A percentile compares a stretch with the other conserved stretches of the same genome.
phyloP scores from a whole-genome alignment of 2,113 vertebrate genomes.

The Pholis gunnellus region DNA sequence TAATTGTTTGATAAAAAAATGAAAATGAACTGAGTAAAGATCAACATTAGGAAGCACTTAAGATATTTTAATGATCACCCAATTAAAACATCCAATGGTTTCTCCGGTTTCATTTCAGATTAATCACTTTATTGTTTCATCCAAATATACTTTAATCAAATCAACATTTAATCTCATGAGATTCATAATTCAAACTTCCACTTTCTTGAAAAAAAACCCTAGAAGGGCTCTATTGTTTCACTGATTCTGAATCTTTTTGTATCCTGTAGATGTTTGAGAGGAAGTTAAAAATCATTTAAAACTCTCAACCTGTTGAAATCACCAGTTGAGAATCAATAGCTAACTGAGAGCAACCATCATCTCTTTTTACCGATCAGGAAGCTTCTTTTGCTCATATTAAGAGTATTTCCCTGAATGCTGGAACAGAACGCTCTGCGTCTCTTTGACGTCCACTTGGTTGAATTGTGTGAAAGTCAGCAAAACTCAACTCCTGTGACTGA shows the following conservation, averaged over 20 bases:
- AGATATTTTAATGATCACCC: not conserved
- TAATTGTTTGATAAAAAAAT: not conserved
- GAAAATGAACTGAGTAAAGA: not conserved
- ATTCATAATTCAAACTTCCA: not conserved
- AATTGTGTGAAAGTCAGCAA: not conserved
- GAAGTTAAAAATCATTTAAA: not conserved
- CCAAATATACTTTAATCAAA: not conserved
- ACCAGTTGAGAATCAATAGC: not conserved
- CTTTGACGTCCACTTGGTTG: not conserved
- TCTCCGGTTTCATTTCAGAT: not conserved
- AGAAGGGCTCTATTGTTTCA: not conserved
- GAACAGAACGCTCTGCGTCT: not conserved
- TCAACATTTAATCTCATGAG: not conserved
- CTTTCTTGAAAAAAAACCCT: not conserved
- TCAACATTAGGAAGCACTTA: not conserved
- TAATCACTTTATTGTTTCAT: not conserved
- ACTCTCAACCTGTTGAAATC: not conserved
- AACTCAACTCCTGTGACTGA: constrained; percentile 4
- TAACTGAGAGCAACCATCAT: not conserved
- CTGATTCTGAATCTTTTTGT: not conserved
- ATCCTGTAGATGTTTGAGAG: not conserved
- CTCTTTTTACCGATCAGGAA: not conserved
- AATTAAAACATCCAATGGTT: not conserved
- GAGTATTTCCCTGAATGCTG: not conserved
- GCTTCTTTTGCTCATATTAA: not conserved